Evolutionary conservation across 2,888 invertebrate genomes (phyloP).

Genomic region (Lampropteryx suffumata): DNA sequence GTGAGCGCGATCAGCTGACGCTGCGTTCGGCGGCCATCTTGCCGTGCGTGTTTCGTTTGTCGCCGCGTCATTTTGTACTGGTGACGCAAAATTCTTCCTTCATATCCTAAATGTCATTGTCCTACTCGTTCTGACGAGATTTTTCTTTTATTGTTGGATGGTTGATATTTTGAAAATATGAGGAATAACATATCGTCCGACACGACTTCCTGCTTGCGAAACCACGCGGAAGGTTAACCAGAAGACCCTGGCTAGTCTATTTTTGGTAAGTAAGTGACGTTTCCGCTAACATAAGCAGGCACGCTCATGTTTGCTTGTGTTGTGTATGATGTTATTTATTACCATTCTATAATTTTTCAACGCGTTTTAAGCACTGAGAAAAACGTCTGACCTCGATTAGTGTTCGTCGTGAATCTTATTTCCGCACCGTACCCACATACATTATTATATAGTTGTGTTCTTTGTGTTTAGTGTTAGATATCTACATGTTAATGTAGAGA

Average conservation of each 20-base stretch:
- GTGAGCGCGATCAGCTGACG: constrained; percentile 81
- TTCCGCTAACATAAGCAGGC: constrained; percentile 56
- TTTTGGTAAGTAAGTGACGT: constrained; percentile 70
- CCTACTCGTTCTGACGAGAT: constrained; percentile 44
- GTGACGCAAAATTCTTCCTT: constrained; percentile 71
- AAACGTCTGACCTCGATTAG: constrained; percentile 37
- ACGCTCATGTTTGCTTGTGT: constrained; percentile 38
- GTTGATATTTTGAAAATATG: constrained; percentile 12
- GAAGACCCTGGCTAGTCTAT: constrained; percentile 73
- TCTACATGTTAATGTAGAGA: constrained; percentile 31
- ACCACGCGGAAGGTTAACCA: constrained; percentile 62
- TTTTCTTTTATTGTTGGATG: constrained; percentile 27
- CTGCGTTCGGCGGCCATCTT: constrained; percentile 72
- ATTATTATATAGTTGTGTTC: constrained; percentile 22
- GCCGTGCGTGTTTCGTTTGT: constrained; percentile 67
- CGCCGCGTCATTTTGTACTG: constrained; percentile 70
- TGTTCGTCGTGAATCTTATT: constrained; percentile 52
- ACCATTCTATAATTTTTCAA: constrained; percentile 39
- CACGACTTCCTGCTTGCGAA: constrained; percentile 56
- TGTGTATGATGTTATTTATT: constrained; percentile 33
- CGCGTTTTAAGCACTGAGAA: constrained; percentile 38
- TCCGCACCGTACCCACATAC: constrained; percentile 27
- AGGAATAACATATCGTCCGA: constrained; percentile 32
- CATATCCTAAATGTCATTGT: constrained; percentile 73
- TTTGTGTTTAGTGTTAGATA: constrained; percentile 44